phyloP scores from a whole-genome alignment of 1,140 invertebrate genomes.

The Halictus rubicundus region DNA sequence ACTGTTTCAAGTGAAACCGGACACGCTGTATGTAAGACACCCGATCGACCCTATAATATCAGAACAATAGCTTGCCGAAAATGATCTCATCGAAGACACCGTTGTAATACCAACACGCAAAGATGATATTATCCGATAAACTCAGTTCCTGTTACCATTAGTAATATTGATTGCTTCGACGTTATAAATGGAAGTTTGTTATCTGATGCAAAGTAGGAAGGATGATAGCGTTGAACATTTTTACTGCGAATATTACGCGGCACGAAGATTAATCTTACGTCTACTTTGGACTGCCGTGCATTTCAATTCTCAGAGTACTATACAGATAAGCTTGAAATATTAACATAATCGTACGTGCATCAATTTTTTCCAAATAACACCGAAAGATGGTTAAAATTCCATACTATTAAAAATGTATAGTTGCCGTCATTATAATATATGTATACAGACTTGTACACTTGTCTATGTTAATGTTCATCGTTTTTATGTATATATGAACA shows the following conservation, averaged over 20 bases:
- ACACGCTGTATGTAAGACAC: not conserved
- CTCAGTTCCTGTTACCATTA: slow-evolving; percentile 13
- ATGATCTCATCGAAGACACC: not conserved
- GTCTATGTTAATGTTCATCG: no score
- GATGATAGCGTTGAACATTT: not conserved
- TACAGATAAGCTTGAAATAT: not conserved
- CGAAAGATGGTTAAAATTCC: no score
- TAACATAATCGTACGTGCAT: not conserved
- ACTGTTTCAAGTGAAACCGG: no score
- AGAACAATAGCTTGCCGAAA: not conserved
- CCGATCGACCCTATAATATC: not conserved
- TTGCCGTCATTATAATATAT: no score
- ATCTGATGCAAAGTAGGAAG: not conserved
- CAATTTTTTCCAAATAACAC: no score
- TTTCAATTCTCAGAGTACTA: not conserved
- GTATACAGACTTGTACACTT: no score
- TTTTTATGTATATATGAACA: no score
- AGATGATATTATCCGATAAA: not conserved
- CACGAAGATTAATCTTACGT: slow-evolving; percentile 5
- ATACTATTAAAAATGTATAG: no score
- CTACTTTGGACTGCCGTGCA: not conserved
- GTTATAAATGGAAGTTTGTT: slow-evolving; percentile 13
- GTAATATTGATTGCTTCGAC: slow-evolving; percentile 3
- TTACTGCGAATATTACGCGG: not conserved
- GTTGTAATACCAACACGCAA: not conserved